phyloP scores from a whole-genome alignment of 2,888 invertebrate genomes.

The Opisthograptis luteolata region DNA sequence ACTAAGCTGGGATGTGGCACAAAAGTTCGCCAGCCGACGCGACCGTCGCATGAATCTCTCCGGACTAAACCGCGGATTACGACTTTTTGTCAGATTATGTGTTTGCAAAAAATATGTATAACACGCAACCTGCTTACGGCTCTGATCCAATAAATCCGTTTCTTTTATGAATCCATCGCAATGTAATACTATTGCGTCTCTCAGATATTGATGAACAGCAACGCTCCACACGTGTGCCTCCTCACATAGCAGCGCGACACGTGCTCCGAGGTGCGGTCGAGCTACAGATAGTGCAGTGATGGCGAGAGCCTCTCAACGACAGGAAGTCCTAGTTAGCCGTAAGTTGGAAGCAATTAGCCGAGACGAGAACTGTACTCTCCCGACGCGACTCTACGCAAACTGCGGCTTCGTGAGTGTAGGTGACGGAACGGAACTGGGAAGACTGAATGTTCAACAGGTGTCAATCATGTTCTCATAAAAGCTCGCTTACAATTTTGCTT shows the following conservation, averaged over 20 bases:
- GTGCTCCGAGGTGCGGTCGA: no score
- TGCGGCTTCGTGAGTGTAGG: no score
- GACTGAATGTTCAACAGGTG: no score
- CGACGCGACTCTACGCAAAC: no score
- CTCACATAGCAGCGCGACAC: no score
- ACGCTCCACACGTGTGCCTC: not conserved
- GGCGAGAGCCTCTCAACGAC: not conserved
- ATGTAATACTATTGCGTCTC: not conserved
- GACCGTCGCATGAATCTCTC: not conserved
- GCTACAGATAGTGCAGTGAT: no score
- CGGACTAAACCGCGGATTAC: slow-evolving; percentile 5
- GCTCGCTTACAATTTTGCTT: no score
- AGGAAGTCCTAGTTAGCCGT: slow-evolving; percentile 1
- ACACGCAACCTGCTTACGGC: not conserved
- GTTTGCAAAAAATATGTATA: slow-evolving; percentile 6
- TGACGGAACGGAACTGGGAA: no score
- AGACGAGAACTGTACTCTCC: no score
- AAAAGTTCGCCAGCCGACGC: not conserved
- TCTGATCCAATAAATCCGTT: not conserved
- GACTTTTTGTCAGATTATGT: not conserved
- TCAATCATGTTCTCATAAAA: no score
- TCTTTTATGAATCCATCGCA: not conserved
- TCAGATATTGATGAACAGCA: not conserved
- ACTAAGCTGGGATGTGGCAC: not conserved
- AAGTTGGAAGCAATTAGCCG: not conserved